phyloP scores from a whole-genome alignment of 2,888 invertebrate species.

The Tetrapedia diversipes region DNA sequence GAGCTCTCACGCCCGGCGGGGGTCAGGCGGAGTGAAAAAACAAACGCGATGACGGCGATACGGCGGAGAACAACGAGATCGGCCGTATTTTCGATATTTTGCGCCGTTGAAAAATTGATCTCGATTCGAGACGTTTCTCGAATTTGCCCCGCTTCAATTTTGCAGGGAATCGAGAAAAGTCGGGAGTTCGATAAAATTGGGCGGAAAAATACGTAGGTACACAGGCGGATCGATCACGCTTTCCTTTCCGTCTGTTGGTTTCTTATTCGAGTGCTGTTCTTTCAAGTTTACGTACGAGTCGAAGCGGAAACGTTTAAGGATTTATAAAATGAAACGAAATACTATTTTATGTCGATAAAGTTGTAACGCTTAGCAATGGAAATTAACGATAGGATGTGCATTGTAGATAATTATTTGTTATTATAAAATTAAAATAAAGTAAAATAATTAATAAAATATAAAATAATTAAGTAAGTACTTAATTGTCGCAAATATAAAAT shows the following conservation, averaged over 20 bases:
- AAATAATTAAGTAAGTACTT: too few species aligned
- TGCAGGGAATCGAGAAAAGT: slow-evolving; percentile 22
- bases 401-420: too few species aligned
- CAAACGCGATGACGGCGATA: not conserved
- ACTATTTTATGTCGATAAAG: too few species aligned
- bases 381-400: too few species aligned
- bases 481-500: too few species aligned
- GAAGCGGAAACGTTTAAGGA: too few species aligned
- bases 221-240: not conserved
- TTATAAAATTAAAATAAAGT: too few species aligned
- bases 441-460: too few species aligned
- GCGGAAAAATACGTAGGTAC: not conserved
- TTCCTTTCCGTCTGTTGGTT: not conserved
- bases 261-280: not conserved
- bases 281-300: not conserved
- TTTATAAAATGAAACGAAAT: too few species aligned
- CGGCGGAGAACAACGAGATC: slow-evolving; percentile 38
- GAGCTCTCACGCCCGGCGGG: not conserved
- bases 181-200: not conserved
- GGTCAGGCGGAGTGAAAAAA: not conserved
- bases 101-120: slow-evolving; percentile 33
- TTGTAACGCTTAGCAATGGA: too few species aligned
- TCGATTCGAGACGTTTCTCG: slow-evolving; percentile 21
- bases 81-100: slow-evolving; percentile 28
- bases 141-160: slow-evolving; percentile 51